Conservation (phyloP, 2,888 invertebrate species). For the Ligdia adustata region DNA sequence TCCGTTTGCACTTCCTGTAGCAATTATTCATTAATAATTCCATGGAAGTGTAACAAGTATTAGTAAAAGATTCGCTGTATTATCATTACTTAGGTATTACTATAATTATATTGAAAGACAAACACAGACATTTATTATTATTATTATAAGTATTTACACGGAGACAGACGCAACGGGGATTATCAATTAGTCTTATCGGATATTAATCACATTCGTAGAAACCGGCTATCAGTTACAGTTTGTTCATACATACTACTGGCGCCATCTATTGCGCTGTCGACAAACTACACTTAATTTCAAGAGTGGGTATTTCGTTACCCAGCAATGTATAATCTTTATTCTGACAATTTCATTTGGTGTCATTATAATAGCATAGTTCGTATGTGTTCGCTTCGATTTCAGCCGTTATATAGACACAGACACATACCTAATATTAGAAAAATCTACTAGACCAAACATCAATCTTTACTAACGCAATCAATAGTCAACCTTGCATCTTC, state of each 20-base stretch:
- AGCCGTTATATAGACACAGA: too few species aligned
- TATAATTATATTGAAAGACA: not conserved
- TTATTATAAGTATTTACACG: not conserved
- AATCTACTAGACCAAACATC: too few species aligned
- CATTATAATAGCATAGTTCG: too few species aligned
- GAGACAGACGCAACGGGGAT: not conserved
- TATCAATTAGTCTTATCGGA: constrained; percentile 23
- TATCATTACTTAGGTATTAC: not conserved
- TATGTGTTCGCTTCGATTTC: too few species aligned
- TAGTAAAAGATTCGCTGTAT: not conserved
- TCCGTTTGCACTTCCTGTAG: constrained; percentile 7
- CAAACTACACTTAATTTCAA: too few species aligned
- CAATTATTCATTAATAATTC: constrained; percentile 28
- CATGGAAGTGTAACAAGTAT: constrained; percentile 10
- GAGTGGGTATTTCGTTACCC: too few species aligned
- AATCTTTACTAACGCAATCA: too few species aligned
- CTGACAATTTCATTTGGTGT: too few species aligned
- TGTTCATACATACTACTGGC: constrained; percentile 5
- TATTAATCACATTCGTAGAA: constrained; percentile 18
- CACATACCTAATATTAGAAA: too few species aligned
- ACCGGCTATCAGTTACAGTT: too few species aligned
- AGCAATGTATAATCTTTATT: too few species aligned
- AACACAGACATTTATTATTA: constrained; percentile 7
- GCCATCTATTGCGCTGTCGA: not conserved
- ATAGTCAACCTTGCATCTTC: too few species aligned